Base-by-base conservation (phyloP, 2,888 invertebrate genomes). In the Agriopis aurantiaria region DNA sequence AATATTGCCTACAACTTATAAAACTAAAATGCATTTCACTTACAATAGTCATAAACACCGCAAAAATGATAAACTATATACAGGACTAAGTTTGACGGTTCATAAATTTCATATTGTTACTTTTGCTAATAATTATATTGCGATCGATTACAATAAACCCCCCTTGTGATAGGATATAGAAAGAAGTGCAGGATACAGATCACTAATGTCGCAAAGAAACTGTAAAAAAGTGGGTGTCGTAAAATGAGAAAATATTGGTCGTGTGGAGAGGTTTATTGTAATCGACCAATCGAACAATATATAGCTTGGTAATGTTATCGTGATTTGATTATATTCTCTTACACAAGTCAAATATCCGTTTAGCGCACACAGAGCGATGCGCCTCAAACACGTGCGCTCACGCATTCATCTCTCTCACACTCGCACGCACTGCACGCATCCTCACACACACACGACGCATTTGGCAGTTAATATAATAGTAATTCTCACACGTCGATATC, bases 21-120 rank as follows among this genome's bases (percentile, higher is more conserved):
- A 89, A 94, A 93, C 93, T 93, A 94, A 93, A 93, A 94, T 93
- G 93, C 93, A 90, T 91, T 92, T 70, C 91, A 88, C 92, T 93
- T 93, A 92, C 78, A 88, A 86, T 88, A 87, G 85, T 91, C 86
- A 89, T 89, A 89, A 92, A 93, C 91, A 90, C 91, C 89, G 91
- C 89, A 92, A 92, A 88, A 93, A 91, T 89, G 81, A 93, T 92
- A 90, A 87, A 83, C 89, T 93, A 94, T 93, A 90, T 91, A 94
- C 93, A 93, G 84, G 88, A 90, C 92, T 92, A 91, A 91, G 88
- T 88, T 75, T 77, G 89, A 88, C 87, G 86, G 88, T 89, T 90
- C 86, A 87, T 89, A 89, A 82, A 91, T 87, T 89, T 88, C 85
- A 88, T 88, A 88, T 85, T 85, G 86, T 89, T 91, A 89, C 84